Conservation (phyloP, 2,888 invertebrate genomes). For the Pinctada fucata region DNA sequence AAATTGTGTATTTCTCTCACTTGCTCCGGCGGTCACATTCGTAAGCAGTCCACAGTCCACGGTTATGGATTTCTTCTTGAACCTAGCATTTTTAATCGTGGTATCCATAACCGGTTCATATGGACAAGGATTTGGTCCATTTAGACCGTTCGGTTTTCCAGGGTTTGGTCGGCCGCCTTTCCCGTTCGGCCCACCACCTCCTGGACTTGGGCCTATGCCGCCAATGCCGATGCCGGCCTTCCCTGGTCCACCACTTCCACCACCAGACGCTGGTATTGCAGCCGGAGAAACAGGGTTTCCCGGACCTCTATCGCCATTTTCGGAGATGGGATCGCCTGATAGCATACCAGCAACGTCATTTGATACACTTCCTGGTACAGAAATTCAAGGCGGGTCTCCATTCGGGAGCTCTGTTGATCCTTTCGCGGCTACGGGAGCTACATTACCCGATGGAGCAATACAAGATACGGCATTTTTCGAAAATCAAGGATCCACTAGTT, state of each 20-base stretch:
- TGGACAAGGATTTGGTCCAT: slow-evolving; percentile 21
- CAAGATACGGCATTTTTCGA: not conserved
- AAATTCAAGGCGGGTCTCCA: not conserved
- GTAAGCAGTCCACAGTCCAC: too few species aligned
- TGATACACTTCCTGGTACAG: not conserved
- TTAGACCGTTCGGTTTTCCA: slow-evolving; percentile 16
- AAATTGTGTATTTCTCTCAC: too few species aligned
- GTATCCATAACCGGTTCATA: not conserved
- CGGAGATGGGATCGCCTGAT: not conserved
- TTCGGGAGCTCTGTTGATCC: not conserved
- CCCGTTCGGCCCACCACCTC: slow-evolving; percentile 10
- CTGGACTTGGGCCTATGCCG: slow-evolving; percentile 8
- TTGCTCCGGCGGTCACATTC: too few species aligned
- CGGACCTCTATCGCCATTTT: too few species aligned
- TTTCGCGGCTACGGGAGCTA: not conserved
- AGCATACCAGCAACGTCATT: not conserved
- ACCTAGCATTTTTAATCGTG: not conserved
- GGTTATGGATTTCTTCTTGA: not conserved
- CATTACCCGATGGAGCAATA: not conserved
- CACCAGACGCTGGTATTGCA: too few species aligned
- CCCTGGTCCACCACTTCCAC: slow-evolving; percentile 13
- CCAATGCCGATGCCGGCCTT: slow-evolving; percentile 4
- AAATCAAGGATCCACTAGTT: not conserved
- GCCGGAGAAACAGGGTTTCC: too few species aligned
- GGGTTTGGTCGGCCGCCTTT: slow-evolving; percentile 7